A percentile compares a stretch with the other conserved stretches of the same genome.
Evolutionary conservation across 2,113 vertebrate species (phyloP).

Genomic region (Struthidea cinerea): DNA sequence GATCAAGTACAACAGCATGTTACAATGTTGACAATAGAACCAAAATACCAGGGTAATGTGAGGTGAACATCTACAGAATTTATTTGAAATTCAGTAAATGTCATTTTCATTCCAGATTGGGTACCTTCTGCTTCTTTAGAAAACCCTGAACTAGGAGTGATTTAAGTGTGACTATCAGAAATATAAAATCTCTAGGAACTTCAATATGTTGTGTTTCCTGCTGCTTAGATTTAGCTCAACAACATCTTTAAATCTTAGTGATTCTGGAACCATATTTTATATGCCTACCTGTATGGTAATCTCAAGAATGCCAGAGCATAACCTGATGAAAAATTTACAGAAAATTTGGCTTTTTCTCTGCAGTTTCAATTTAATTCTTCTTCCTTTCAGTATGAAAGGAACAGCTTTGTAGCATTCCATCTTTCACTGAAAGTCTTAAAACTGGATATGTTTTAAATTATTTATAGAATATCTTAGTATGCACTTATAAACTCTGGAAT

Average conservation of each 20-base stretch:
- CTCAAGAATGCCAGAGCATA: not conserved
- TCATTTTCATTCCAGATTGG: conserved; percentile 21
- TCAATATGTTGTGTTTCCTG: conserved; percentile 25
- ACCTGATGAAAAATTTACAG: not conserved
- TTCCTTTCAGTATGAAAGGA: not conserved
- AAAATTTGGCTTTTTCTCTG: not conserved
- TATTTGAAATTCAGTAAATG: conserved; percentile 9
- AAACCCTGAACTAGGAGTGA: not conserved
- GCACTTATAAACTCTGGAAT: not conserved
- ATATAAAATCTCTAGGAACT: conserved; percentile 8
- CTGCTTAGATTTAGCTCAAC: not conserved
- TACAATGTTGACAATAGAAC: conserved; percentile 21
- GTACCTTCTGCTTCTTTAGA: conserved; percentile 36
- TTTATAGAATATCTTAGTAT: conserved; percentile 31
- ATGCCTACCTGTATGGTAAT: not conserved
- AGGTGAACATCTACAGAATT: not conserved
- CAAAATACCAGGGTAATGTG: conserved; percentile 14
- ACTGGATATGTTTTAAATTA: not conserved
- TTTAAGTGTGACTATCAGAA: conserved; percentile 30
- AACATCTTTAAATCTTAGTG: not conserved
- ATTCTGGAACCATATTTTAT: not conserved
- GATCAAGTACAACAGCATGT: not conserved
- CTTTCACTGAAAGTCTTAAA: not conserved
- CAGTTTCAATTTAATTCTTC: not conserved
- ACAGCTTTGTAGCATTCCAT: not conserved